Conservation (phyloP, 2,888 invertebrate genomes). For the Zaprionus bogoriensis region DNA sequence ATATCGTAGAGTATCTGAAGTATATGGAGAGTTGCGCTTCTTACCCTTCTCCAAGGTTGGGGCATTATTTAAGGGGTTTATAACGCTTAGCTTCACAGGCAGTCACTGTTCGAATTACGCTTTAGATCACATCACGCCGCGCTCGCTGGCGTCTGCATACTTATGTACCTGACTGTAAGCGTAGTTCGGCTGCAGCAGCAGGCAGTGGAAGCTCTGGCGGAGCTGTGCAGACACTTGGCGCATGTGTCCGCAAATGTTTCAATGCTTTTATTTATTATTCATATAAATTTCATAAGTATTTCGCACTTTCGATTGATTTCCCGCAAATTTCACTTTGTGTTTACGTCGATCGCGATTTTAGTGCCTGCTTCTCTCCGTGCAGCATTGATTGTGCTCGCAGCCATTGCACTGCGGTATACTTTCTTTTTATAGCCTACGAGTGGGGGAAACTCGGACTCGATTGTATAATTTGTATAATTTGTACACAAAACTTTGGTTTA, state of each 20-base stretch:
- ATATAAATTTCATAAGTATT: not conserved
- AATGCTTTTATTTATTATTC: not conserved
- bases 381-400: not conserved
- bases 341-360: not conserved
- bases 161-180: not conserved
- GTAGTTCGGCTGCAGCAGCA: not conserved
- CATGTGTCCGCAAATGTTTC: not conserved
- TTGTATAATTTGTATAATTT: slow-evolving; percentile 35
- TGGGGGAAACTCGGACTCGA: not conserved
- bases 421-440: not conserved
- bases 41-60: too few species aligned
- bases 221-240: not conserved
- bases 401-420: not conserved
- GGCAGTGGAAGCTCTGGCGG: not conserved
- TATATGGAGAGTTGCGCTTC: too few species aligned
- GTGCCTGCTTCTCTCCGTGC: not conserved
- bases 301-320: not conserved
- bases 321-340: not conserved
- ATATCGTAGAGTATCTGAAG: too few species aligned
- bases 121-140: not conserved
- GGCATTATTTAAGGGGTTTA: too few species aligned
- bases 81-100: not conserved
- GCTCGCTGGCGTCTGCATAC: not conserved
- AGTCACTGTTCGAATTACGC: not conserved
- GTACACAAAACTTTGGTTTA: slow-evolving; percentile 39